These are phyloP conservation scores for Metridium senile DNA, from an alignment of 92 coral and sea anemone species.

Conservation along the genomic window DNA sequence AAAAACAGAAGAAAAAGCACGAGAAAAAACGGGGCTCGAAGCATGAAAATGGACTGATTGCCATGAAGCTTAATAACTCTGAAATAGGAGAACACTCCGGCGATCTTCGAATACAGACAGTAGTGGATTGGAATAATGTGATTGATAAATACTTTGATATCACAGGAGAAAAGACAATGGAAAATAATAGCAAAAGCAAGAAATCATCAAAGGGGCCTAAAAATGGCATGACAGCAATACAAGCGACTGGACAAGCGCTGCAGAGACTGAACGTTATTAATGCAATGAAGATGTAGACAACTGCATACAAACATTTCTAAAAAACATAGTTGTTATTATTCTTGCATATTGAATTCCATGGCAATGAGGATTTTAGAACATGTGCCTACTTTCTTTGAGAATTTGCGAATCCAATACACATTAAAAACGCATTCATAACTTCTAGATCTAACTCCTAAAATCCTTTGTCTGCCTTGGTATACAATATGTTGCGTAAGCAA, in stretches of 20 bases:
- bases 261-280: constrained; percentile 53
- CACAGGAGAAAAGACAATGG: constrained; percentile 51
- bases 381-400: too few species aligned
- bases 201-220: neutral
- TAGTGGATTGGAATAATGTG: constrained; percentile 77
- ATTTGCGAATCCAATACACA: too few species aligned
- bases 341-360: too few species aligned
- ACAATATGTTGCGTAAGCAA: too few species aligned
- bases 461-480: too few species aligned
- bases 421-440: too few species aligned
- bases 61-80: constrained; percentile 23
- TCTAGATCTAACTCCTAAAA: too few species aligned
- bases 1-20: constrained; percentile 17
- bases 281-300: constrained; percentile 41
- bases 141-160: constrained; percentile 73
- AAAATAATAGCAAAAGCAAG: neutral
- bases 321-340: too few species aligned
- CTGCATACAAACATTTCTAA: too few species aligned
- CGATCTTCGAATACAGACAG: constrained; percentile 62
- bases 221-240: neutral
- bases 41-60: constrained; percentile 1
- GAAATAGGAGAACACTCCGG: constrained; percentile 39
- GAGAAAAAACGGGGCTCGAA: constrained; percentile 5
- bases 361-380: too few species aligned
- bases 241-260: constrained; percentile 20